A percentile compares a stretch with the other conserved stretches of the same genome.
These are phyloP conservation scores for Percopsis omiscomaycus DNA, from an alignment of 2,797 vertebrate genomes.

Conservation along the genomic window DNA sequence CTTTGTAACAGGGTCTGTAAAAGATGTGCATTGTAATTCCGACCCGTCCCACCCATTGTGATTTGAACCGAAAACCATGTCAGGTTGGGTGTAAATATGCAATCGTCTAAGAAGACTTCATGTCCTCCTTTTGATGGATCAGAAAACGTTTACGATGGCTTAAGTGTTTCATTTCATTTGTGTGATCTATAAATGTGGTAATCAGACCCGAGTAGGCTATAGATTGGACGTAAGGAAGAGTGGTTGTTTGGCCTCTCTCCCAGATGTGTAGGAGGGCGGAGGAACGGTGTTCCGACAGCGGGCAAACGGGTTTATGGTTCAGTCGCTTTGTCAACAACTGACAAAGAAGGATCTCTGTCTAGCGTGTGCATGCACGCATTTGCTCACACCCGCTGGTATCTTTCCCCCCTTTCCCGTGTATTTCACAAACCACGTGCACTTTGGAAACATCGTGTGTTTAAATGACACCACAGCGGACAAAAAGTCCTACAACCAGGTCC, in stretches of 20 bases:
- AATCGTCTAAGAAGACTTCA: too few relatives aligned
- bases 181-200: too few relatives aligned
- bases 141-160: too few relatives aligned
- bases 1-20: conserved; percentile 42
- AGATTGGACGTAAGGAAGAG: too few relatives aligned
- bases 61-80: neutral
- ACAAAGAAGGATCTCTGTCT: conserved; percentile 55
- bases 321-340: conserved; percentile 23
- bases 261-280: conserved; percentile 23
- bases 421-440: neutral
- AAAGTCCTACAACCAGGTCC: too few relatives aligned
- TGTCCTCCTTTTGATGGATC: too few relatives aligned
- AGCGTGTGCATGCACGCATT: conserved; percentile 1
- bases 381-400: conserved; percentile 10
- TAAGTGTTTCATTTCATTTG: too few relatives aligned
- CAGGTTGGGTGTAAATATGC: too few relatives aligned
- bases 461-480: too few relatives aligned
- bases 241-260: conserved; percentile 27
- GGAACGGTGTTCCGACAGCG: conserved; percentile 18
- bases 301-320: conserved; percentile 35
- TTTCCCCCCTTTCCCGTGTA: neutral
- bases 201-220: too few relatives aligned
- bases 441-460: too few relatives aligned
- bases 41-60: conserved; percentile 13
- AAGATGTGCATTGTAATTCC: conserved; percentile 49